phyloP scores from a whole-genome alignment of 2,797 vertebrate genomes.

The Squalus acanthias region DNA sequence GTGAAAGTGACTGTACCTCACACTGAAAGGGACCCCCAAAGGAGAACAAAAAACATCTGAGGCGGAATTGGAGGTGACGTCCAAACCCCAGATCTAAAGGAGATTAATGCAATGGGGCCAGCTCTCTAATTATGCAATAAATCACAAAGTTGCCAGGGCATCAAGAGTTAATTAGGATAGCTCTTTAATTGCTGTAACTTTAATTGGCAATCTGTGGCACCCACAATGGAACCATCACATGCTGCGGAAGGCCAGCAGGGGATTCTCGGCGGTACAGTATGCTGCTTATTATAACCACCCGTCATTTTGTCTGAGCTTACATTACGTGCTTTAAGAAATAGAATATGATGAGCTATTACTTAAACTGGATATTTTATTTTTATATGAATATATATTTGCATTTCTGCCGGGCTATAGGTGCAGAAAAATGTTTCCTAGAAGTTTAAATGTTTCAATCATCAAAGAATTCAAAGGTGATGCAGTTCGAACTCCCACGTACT shows the following conservation, averaged over 20 bases:
- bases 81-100: not conserved
- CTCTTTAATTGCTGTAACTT: constrained; percentile 52
- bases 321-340: not conserved
- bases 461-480: not conserved
- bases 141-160: constrained; percentile 43
- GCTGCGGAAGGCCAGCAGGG: constrained; percentile 50
- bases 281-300: not conserved
- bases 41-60: too few species aligned
- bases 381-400: not conserved
- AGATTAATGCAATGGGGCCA: constrained; percentile 3
- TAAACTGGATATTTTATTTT: not conserved
- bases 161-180: constrained; percentile 48
- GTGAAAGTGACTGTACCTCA: not conserved
- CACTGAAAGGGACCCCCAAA: not conserved
- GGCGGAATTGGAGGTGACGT: not conserved
- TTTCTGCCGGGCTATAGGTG: not conserved
- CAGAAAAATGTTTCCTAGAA: not conserved
- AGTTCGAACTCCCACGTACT: not conserved
- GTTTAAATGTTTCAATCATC: not conserved
- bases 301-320: not conserved
- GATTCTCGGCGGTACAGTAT: constrained; percentile 44
- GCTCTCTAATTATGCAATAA: constrained; percentile 40
- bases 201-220: constrained; percentile 58
- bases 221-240: constrained; percentile 50
- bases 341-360: not conserved